Evolutionary conservation across 2,113 vertebrate genomes (phyloP).

Genomic region (Gavialis gangeticus): DNA sequence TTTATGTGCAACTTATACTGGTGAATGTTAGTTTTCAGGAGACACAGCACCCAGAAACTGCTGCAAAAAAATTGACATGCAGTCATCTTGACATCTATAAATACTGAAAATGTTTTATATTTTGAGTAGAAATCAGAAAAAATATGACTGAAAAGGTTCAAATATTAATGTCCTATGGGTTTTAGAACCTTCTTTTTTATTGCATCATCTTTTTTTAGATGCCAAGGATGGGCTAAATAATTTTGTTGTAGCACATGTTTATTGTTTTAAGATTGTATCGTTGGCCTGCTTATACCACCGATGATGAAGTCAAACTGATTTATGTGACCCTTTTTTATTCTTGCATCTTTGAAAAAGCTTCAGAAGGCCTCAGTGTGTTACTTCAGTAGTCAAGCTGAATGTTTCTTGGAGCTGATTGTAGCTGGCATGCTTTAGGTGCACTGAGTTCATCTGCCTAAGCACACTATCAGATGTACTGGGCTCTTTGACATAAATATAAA

Average conservation of each 20-base stretch:
- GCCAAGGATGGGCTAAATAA: neutral
- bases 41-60: too few species aligned
- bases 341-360: conserved; percentile 50
- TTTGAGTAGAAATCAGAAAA: conserved; percentile 15
- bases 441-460: conserved; percentile 41
- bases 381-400: conserved; percentile 24
- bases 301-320: conserved; percentile 51
- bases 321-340: conserved; percentile 61
- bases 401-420: conserved; percentile 53
- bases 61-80: too few species aligned
- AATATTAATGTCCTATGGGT: conserved; percentile 11
- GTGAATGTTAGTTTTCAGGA: neutral
- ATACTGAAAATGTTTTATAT: neutral
- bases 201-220: conserved; percentile 23
- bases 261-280: conserved; percentile 46
- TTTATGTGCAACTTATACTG: neutral
- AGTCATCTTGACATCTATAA: neutral
- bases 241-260: neutral
- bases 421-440: conserved; percentile 40
- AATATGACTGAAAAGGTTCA: neutral
- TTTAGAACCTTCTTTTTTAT: neutral
- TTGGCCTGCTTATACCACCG: neutral
- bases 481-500: conserved; percentile 56
- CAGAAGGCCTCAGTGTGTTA: conserved; percentile 54
- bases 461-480: conserved; percentile 10